phyloP scores from a whole-genome alignment of 2,797 vertebrate species.

The Neosilurus hyrtlii region DNA sequence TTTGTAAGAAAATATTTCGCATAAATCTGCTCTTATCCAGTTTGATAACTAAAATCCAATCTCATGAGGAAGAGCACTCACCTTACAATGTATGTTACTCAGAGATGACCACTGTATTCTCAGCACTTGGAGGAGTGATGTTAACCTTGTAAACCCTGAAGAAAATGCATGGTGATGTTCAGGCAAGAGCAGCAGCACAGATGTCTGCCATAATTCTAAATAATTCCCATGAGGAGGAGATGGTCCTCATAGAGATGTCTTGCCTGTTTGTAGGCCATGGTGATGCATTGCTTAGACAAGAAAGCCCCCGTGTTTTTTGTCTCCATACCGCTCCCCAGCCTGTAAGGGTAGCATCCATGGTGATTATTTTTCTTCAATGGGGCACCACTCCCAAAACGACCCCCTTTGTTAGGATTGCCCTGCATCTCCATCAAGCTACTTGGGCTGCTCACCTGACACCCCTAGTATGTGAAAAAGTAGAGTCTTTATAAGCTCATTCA shows the following conservation, averaged over 20 bases:
- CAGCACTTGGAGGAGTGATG: not conserved
- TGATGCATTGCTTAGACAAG: constrained; percentile 30
- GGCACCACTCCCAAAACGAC: constrained; percentile 11
- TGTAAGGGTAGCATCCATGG: not conserved
- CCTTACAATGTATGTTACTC: not conserved
- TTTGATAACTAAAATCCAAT: not conserved
- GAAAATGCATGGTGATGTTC: constrained; percentile 25
- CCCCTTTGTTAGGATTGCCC: constrained; percentile 15
- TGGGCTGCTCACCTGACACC: constrained; percentile 4
- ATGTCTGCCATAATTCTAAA: constrained; percentile 20
- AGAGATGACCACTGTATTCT: not conserved
- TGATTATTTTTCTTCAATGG: constrained; percentile 21
- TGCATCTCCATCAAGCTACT: constrained; percentile 30
- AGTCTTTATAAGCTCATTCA: not conserved
- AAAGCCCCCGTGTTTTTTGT: constrained; percentile 11
- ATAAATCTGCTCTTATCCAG: not conserved
- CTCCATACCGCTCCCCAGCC: constrained; percentile 6
- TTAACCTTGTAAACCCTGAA: constrained; percentile 15
- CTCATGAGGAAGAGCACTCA: constrained; percentile 1
- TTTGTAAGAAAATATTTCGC: not conserved
- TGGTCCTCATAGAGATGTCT: constrained; percentile 5
- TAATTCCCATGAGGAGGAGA: constrained; percentile 21
- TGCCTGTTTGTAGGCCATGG: constrained; percentile 25
- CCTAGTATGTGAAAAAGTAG: constrained; percentile 13
- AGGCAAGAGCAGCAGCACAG: not conserved